Base-by-base conservation (phyloP, 2,888 invertebrate species). In the Dolichomitus sp. region DNA sequence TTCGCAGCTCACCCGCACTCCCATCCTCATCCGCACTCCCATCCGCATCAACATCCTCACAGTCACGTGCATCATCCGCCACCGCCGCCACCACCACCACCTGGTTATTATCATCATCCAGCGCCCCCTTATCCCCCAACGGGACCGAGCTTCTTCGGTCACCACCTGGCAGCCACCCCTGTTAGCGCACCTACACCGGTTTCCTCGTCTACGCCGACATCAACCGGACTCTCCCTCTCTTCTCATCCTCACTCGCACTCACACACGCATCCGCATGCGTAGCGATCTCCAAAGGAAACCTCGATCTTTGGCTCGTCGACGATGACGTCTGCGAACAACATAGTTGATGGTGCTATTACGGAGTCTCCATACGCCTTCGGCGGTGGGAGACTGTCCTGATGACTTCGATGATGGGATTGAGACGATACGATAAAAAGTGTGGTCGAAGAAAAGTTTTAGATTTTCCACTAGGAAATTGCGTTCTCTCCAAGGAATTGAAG, bases 211-310 rank as follows among this genome's bases (percentile, higher is more conserved):
- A 89, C 91, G 9, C 91, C 92, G n/a, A 89, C 92, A 42, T 88
- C 91, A 61, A 89, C 89, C 11, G 90, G 90, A 5, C 83, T 91
- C 5, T 76, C 91, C 9, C 82, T 92, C 5, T 89, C 91, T 9
- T 88, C 92, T 30, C 91, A 91, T 84, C 86, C 90, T 2, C 89
- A 89, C 40, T 84, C 81, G 37, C 93, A 93, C 79, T 86, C 92
- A 14, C 93, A 93, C 84, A 87, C 91, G 83, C 93, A 93, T 83
- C 92, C 92, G 88, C 93, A 93, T 86, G 93, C 93, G 92, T 93
- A 93, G 93, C 93, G 91, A 87, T 88, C 89, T 86, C 84, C 84
- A 69, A 59, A 68, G n/a, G 73, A 80, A 37, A 12, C 65, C 17
- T 61, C 50, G 19, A 72, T 59, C 11, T 81, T 74, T 63, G 80